Conservation (phyloP, 2,797 vertebrate species). For the Micropoecilia bifurca region DNA sequence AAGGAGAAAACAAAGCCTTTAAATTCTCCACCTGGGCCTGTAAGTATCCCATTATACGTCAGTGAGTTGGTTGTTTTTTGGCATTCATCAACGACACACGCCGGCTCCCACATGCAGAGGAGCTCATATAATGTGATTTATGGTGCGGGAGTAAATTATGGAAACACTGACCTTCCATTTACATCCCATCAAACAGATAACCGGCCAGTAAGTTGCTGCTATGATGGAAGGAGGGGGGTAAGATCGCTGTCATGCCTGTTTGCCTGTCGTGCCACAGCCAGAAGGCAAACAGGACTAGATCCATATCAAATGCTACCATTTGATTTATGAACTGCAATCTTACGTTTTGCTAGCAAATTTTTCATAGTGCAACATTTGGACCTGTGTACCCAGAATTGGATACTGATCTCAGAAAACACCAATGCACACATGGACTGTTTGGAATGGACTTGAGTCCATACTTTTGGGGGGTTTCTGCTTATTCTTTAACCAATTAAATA, state of each 20-base stretch:
- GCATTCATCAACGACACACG: constrained; percentile 39
- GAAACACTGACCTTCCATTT: constrained; percentile 81
- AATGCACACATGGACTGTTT: neutral
- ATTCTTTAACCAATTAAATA: neutral
- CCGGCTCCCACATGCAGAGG: constrained; percentile 24
- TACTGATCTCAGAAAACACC: constrained; percentile 29
- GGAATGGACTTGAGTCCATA: neutral
- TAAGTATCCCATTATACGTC: constrained; percentile 50
- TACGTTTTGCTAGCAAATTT: constrained; percentile 22
- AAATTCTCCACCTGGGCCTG: constrained; percentile 46
- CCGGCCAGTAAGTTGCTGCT: constrained; percentile 75
- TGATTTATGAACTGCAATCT: constrained; percentile 55
- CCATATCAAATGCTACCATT: constrained; percentile 50
- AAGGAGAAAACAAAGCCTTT: constrained; percentile 44
- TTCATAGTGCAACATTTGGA: neutral
- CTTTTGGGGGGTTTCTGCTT: neutral
- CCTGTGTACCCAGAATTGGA: constrained; percentile 13
- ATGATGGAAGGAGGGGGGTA: constrained; percentile 56
- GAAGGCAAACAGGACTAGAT: constrained; percentile 62
- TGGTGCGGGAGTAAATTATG: constrained; percentile 77
- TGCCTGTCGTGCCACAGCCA: constrained; percentile 56
- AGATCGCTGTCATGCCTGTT: constrained; percentile 54
- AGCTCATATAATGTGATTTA: constrained; percentile 79
- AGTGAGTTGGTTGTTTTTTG: constrained; percentile 41
- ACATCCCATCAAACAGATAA: constrained; percentile 80